A percentile compares a stretch with the other conserved stretches of the same genome.
Evolutionary conservation across 2,888 invertebrate species (phyloP).

Genomic region (Yponomeuta plumbellus): DNA sequence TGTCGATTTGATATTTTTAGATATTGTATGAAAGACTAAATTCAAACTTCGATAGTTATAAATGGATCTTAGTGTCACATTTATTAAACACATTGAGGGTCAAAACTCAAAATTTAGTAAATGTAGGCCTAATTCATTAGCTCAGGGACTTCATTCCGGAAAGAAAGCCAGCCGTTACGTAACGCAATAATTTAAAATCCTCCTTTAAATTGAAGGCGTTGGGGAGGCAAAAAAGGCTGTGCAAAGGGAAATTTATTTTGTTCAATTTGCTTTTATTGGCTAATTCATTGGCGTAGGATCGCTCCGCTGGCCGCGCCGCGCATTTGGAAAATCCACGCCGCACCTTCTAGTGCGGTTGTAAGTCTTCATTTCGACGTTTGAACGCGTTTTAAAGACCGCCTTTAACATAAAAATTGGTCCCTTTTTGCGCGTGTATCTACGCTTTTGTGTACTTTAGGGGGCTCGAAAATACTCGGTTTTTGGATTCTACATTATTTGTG

Average conservation of each 20-base stretch:
- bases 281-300: constrained; percentile 65
- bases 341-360: constrained; percentile 7
- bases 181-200: constrained; percentile 25
- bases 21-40: no score
- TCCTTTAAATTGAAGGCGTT: constrained; percentile 32
- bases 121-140: no score
- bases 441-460: not conserved
- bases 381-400: constrained; percentile 41
- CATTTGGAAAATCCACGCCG: constrained; percentile 16
- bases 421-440: constrained; percentile 27
- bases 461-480: not conserved
- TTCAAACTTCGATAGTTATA: no score
- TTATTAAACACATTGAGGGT: no score
- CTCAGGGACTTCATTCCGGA: not conserved
- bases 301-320: constrained; percentile 21
- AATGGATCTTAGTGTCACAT: no score
- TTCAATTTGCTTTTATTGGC: constrained; percentile 73
- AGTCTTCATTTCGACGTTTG: constrained; percentile 19
- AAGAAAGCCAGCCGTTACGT: not conserved
- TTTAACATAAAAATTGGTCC: constrained; percentile 56
- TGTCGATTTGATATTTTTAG: no score
- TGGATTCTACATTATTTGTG: not conserved
- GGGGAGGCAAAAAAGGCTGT: constrained; percentile 52
- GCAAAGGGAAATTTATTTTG: constrained; percentile 67
- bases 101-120: no score